Percentiles rank a stretch among this genome's conserved stretches.
Conservation (phyloP, 2,888 invertebrate genomes). For the Cataglyphis cursor region DNA sequence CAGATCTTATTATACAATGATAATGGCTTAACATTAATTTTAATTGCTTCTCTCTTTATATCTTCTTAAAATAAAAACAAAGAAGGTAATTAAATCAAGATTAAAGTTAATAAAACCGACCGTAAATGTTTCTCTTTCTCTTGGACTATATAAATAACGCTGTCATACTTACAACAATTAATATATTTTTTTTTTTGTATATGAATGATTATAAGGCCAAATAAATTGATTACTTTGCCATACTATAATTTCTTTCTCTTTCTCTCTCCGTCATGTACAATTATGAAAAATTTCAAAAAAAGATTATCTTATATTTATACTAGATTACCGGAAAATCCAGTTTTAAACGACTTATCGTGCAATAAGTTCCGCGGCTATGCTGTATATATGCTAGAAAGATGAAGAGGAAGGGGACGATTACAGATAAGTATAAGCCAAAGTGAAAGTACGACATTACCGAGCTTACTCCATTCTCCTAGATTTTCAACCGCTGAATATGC, state of each 20-base stretch:
- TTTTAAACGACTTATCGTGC: constrained; percentile 37
- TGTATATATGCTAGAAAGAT: neutral
- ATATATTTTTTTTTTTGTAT: neutral
- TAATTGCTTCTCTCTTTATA: neutral
- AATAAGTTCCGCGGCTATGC: constrained; percentile 10
- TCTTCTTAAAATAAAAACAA: neutral
- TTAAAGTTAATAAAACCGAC: neutral
- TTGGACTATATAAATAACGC: neutral
- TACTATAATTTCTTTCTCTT: neutral
- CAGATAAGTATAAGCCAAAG: constrained; percentile 50
- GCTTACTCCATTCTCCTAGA: constrained; percentile 46
- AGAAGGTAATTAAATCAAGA: neutral
- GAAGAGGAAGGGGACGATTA: constrained; percentile 23
- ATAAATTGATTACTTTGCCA: neutral
- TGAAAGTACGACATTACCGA: constrained; percentile 53
- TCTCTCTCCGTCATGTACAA: constrained; percentile 18
- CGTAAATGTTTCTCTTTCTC: neutral
- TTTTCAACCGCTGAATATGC: constrained; percentile 67
- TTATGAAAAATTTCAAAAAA: neutral
- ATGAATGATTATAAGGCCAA: neutral
- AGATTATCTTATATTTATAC: constrained; percentile 6
- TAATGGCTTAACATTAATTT: neutral
- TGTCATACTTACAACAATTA: neutral
- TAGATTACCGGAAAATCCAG: constrained; percentile 21
- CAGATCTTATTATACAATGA: neutral